Conservation (phyloP, 64 coral and sea anemone species). For the Actinia equina region DNA sequence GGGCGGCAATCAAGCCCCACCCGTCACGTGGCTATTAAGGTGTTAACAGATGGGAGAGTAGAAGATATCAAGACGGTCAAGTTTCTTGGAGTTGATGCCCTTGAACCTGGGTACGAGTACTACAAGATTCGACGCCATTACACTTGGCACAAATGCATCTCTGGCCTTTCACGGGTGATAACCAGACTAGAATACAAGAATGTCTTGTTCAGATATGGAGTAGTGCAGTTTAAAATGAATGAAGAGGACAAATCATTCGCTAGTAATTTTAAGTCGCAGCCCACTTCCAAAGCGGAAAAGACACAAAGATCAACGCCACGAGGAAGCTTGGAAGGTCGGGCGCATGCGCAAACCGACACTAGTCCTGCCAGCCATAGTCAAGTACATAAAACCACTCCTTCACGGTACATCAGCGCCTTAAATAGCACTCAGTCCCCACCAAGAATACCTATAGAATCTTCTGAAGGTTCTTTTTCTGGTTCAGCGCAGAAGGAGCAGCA, state of each 20-base stretch:
- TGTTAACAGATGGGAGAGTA: background rate
- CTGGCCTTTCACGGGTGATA: background rate
- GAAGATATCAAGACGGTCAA: conserved; percentile 20
- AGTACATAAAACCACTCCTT: background rate
- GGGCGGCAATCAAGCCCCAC: conserved; percentile 21
- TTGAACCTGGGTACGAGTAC: background rate
- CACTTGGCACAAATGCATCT: background rate
- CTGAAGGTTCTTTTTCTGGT: background rate
- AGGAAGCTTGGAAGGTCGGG: background rate
- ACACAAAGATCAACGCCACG: background rate
- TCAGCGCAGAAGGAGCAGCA: background rate
- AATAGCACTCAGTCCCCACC: background rate
- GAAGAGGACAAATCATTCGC: conserved; percentile 7
- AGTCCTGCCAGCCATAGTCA: background rate
- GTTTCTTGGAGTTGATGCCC: background rate
- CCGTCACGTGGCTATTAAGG: background rate
- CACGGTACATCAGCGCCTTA: background rate
- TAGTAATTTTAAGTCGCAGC: conserved; percentile 8
- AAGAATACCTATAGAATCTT: background rate
- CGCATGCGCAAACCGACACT: background rate
- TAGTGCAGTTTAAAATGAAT: conserved; percentile 10
- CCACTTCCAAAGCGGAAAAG: background rate
- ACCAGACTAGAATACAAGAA: conserved; percentile 11
- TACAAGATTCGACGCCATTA: conserved; percentile 24
- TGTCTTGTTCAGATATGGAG: conserved; percentile 5